These are phyloP conservation scores for Cyclophora albipunctata DNA, from an alignment of 2,888 invertebrate genomes.

Conservation along the genomic window DNA sequence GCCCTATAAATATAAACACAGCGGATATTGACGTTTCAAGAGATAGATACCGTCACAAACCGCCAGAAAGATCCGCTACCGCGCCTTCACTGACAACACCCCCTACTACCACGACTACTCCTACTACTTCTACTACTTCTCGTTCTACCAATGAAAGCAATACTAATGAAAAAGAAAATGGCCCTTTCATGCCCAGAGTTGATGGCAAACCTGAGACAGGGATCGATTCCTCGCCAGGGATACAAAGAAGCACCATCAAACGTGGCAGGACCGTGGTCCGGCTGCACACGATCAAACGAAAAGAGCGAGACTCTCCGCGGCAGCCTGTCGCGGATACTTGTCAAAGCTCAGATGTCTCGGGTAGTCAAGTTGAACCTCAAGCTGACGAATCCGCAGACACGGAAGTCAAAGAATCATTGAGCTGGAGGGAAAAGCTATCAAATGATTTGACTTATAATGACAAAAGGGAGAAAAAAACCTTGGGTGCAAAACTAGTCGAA, in stretches of 20 bases:
- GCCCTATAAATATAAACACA: conserved; percentile 86
- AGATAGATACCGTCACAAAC: conserved; percentile 72
- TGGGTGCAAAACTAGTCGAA: conserved; percentile 84
- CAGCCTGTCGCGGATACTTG: conserved; percentile 33
- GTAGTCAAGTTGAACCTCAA: conserved; percentile 3
- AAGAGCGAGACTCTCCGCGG: conserved; percentile 65
- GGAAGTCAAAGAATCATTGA: conserved; percentile 22
- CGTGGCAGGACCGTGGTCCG: conserved; percentile 84
- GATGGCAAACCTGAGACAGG: conserved; percentile 63
- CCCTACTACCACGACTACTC: background rate
- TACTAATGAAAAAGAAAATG: conserved; percentile 43
- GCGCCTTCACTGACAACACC: conserved; percentile 25
- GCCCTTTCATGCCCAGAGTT: conserved; percentile 62
- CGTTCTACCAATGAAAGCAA: conserved; percentile 19
- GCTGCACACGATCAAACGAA: conserved; percentile 78
- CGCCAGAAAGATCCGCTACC: conserved; percentile 22
- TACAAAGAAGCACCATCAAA: conserved; percentile 76
- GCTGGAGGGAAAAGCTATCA: conserved; percentile 79
- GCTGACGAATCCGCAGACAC: conserved; percentile 8
- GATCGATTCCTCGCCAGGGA: conserved; percentile 58
- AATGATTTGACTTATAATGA: conserved; percentile 71
- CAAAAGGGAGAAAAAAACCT: conserved; percentile 77
- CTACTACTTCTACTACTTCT: background rate
- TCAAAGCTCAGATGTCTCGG: too few species aligned
- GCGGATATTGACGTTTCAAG: conserved; percentile 90